Conservation (phyloP, 2,113 vertebrate genomes). For the Pitta sordida region DNA sequence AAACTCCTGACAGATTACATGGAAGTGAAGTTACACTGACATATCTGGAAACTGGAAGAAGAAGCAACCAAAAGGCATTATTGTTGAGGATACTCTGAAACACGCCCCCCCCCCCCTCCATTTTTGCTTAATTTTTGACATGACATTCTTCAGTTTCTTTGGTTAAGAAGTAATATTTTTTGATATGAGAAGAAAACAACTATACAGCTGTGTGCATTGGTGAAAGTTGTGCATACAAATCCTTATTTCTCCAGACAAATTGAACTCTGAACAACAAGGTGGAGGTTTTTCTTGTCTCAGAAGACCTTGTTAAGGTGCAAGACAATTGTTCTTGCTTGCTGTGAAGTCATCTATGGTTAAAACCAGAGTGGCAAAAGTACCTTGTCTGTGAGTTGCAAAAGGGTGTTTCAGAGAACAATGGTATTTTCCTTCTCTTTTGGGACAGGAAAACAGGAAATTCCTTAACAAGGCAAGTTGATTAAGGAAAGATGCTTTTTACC, state of each 20-base stretch:
- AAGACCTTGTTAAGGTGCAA: background rate
- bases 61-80: background rate
- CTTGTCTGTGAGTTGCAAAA: background rate
- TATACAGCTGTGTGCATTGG: background rate
- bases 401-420: background rate
- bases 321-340: background rate
- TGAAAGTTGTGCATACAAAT: background rate
- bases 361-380: background rate
- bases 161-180: background rate
- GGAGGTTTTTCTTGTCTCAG: background rate
- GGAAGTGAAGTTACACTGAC: slow-evolving; percentile 6
- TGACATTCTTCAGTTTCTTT: background rate
- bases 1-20: slow-evolving; percentile 41
- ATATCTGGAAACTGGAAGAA: slow-evolving; percentile 9
- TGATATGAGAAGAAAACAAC: background rate
- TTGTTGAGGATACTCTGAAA: background rate
- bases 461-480: background rate
- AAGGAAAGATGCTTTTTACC: background rate
- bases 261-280: background rate
- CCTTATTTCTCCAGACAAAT: background rate
- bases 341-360: background rate
- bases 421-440: background rate
- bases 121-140: background rate
- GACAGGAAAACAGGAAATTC: background rate
- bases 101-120: background rate